Evolutionary conservation across 92 coral and sea anemone species (phyloP).

Genomic region (Porites rus): DNA sequence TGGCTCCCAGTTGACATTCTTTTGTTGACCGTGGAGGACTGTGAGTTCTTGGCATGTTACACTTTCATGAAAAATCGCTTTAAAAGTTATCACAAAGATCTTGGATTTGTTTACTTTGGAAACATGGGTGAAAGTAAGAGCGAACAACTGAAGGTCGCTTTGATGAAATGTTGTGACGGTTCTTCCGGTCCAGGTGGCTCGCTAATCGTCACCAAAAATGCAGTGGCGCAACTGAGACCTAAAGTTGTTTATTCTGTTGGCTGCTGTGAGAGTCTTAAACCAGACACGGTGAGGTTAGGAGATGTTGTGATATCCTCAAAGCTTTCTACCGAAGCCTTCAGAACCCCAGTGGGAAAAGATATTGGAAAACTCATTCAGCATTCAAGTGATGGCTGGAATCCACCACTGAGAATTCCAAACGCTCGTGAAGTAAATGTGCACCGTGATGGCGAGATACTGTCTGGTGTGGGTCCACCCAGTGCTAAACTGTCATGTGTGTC

Average conservation of each 20-base stretch:
- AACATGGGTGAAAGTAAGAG: neutral
- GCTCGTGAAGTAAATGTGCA: too few species aligned
- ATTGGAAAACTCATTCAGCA: too few species aligned
- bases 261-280: neutral
- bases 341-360: neutral
- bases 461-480: too few species aligned
- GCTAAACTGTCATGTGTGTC: too few species aligned
- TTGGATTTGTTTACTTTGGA: constrained; percentile 40
- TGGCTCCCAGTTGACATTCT: neutral
- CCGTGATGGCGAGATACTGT: too few species aligned
- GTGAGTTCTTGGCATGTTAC: neutral
- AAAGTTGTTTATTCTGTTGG: neutral
- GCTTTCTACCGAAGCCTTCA: neutral
- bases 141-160: constrained; percentile 25
- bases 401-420: too few species aligned
- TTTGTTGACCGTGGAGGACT: neutral
- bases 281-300: constrained; percentile 36
- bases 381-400: too few species aligned
- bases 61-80: neutral
- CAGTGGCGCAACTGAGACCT: neutral
- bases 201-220: constrained; percentile 22
- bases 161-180: constrained; percentile 23
- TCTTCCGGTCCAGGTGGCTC: constrained; percentile 19
- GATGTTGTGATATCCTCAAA: constrained; percentile 18
- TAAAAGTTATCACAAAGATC: constrained; percentile 3